Base-by-base conservation (phyloP, 1,140 invertebrate genomes). In the Drosophila micromelanica region DNA sequence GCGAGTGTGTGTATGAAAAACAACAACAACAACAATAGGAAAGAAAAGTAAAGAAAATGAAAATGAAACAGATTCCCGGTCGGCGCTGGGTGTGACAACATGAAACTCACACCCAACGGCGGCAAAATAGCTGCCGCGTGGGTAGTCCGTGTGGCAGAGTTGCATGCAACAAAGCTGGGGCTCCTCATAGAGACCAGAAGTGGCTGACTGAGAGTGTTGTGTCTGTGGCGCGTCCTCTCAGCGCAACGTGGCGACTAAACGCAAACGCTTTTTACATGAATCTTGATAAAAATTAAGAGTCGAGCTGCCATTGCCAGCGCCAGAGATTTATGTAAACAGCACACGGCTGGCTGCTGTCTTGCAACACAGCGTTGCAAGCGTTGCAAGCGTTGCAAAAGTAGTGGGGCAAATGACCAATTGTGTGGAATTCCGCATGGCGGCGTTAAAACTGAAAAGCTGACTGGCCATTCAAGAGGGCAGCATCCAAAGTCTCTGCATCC, bases 341-440 rank as follows among this genome's bases (percentile, higher is more conserved):
- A 49, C 35, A 61, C 43, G 65, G 57, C 13, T 52, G n/a, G 64
- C 48, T 54, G 45, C 35, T 32, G 54, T 35, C 2, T 23, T 23
- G 20, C 20, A 23, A n/a, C n/a, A n/a, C n/a, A 23, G 20, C 20
- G 20, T 23, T 23, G 20, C 20, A 1, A 23, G 20, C 20, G 20
- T 35, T 55, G 67, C 49, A 63, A 49, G n/a, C 32, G 20, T 62
- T 55, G 45, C 38, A 65, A 45, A 65, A 59, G 27, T 64, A 52
- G 45, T 30, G 15, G 35, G 46, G 59, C n/a, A 75, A 63, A 55
- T 70, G 72, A 70, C 67, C 72, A 75, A 63, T 74, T 70, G 72
- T 75, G 72, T 59, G 51, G 72, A 75, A 75, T 75, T 75, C 59
- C 64, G 54, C 71, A 73, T 68, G 63, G 71, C 63, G 49, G 49